Evolutionary conservation across 2,888 invertebrate genomes (phyloP), one percentile per base, ranked within the genome.

Genomic region (Rapana venosa): DNA sequence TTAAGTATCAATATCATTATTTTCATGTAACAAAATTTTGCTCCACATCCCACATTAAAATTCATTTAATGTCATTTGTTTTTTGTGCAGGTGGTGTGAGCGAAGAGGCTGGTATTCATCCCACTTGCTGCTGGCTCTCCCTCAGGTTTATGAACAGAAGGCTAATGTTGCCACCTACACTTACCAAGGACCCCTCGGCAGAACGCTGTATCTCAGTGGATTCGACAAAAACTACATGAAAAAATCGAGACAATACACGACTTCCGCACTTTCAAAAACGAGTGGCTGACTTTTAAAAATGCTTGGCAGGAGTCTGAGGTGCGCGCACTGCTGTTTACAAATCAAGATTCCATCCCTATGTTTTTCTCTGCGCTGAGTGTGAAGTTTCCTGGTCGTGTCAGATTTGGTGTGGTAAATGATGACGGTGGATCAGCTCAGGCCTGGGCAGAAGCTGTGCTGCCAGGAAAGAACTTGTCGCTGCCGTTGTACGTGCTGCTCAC

Each of bases 281-380:
- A 96, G 30, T 96, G 96, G 96, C 91, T 96, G 70, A 91, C 90
- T 66, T 95, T 94, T 90, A 91, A 93, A n/a, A 91, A 93, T 35
- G 90, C 92, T 32, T 87, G 90, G 20, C 86, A 94, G 20, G 92
- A 92, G 84, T 92, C 94, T 13, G 94, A 95, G 91, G 93, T 96
- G 4, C 95, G 96, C 89, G 95, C 96, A 13, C 93, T 97, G 22
- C 94, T 97, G n/a, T 94, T 97, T 83, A 96, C 97, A 17, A 95
- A 96, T 70, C 93, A 96, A 36, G 91, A 95, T 11, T 95, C 96
- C 88, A 96, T 96, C 11, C 97, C 97, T 0, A 94, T 97, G 90
- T 96, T 97, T 93, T 95, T 96, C 89, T 96, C 97, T n/a, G 96
- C 97, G 1, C 94, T 97, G 15, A 96, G 96, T 91, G 96, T 97